A percentile compares a stretch with the other conserved stretches of the same genome.
These are phyloP conservation scores for Rhinichthys klamathensis DNA, from an alignment of 2,113 vertebrate genomes.

Conservation along the genomic window DNA sequence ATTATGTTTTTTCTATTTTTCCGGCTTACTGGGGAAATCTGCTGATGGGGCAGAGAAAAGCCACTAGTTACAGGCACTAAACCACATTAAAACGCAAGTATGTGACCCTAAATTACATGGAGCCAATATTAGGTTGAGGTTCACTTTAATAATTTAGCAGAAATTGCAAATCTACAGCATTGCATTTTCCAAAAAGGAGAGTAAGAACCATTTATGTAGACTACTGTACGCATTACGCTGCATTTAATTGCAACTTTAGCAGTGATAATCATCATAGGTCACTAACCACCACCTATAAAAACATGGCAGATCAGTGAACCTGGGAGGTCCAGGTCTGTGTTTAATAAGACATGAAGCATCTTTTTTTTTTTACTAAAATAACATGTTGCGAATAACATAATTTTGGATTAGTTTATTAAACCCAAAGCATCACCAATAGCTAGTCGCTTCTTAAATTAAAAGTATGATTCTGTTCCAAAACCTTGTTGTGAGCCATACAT, in stretches of 20 bases:
- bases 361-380: neutral
- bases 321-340: slow-evolving; percentile 15
- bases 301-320: slow-evolving; percentile 16
- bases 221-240: neutral
- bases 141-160: slow-evolving; percentile 38
- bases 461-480: neutral
- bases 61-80: slow-evolving; percentile 56
- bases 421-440: neutral
- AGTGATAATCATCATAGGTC: slow-evolving; percentile 21
- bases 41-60: slow-evolving; percentile 65
- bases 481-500: neutral
- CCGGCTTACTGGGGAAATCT: slow-evolving; percentile 54
- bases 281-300: slow-evolving; percentile 16
- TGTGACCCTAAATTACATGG: slow-evolving; percentile 20
- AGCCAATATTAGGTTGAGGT: slow-evolving; percentile 11
- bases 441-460: neutral
- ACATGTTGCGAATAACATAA: neutral
- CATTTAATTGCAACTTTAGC: slow-evolving; percentile 14
- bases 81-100: slow-evolving; percentile 64
- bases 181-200: slow-evolving; percentile 3
- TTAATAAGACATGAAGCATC: slow-evolving; percentile 4
- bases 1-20: slow-evolving; percentile 61
- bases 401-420: neutral
- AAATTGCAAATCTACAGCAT: slow-evolving; percentile 28
- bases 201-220: neutral